Evolutionary conservation across 53 echinoderm and acorn worm genomes (phyloP).

Genomic region (Astropecten irregularis): DNA sequence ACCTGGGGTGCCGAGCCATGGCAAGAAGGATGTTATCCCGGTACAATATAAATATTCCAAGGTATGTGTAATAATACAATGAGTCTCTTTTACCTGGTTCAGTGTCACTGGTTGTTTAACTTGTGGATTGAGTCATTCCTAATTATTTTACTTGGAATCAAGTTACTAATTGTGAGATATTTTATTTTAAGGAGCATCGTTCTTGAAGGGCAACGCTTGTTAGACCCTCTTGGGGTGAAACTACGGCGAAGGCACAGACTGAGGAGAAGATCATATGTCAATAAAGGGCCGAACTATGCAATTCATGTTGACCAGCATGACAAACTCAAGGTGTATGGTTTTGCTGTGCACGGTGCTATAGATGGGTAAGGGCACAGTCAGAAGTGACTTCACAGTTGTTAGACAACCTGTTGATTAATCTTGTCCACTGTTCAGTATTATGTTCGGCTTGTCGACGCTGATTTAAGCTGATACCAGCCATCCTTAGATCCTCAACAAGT

Average conservation of each 20-base stretch:
- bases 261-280: slow-evolving; percentile 19
- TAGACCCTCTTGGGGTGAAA: slow-evolving; percentile 34
- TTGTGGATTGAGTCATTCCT: neutral
- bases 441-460: too few species aligned
- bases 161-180: too few species aligned
- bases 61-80: neutral
- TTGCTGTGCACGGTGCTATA: slow-evolving; percentile 75
- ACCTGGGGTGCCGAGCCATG: slow-evolving; percentile 5
- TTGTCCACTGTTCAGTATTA: too few species aligned
- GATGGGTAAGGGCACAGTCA: slow-evolving; percentile 56
- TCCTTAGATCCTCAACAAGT: too few species aligned
- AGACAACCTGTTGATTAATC: too few species aligned
- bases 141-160: neutral
- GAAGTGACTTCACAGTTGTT: too few species aligned
- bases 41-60: neutral
- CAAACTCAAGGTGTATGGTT: slow-evolving; percentile 64
- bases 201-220: slow-evolving; percentile 7
- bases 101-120: neutral
- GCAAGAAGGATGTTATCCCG: slow-evolving; percentile 1
- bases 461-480: too few species aligned
- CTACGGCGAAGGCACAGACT: slow-evolving; percentile 21
- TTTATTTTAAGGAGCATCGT: neutral
- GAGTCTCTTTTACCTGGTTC: neutral
- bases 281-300: slow-evolving; percentile 26
- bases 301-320: slow-evolving; percentile 32